Conservation (phyloP, 1,140 invertebrate species). For the Drosophila neocordata region DNA sequence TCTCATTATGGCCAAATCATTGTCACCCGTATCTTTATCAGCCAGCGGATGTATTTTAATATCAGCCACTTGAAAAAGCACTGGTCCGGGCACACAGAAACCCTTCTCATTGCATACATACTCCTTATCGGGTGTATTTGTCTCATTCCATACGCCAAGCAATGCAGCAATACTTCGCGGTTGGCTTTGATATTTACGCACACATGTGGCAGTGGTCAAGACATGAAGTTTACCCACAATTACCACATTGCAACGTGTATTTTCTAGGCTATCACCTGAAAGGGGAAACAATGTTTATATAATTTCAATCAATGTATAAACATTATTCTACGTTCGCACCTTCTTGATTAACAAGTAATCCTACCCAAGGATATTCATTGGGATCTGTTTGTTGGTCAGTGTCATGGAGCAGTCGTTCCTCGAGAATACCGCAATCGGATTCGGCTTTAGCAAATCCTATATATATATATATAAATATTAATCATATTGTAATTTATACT, state of each 20-base stretch:
- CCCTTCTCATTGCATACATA: constrained; percentile 50
- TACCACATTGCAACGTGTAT: constrained; percentile 40
- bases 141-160: constrained; percentile 49
- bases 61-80: constrained; percentile 20
- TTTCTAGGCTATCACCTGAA: constrained; percentile 15
- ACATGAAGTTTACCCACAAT: constrained; percentile 47
- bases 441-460: constrained; percentile 3
- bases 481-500: no score
- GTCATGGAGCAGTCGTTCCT: constrained; percentile 44
- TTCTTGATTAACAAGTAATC: constrained; percentile 28
- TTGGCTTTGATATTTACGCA: constrained; percentile 28
- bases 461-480: background rate
- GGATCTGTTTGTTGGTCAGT: constrained; percentile 30
- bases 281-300: no score
- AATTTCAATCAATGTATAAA: no score
- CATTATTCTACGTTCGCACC: no score
- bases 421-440: constrained; percentile 37
- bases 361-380: constrained; percentile 56
- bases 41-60: constrained; percentile 50
- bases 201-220: constrained; percentile 50
- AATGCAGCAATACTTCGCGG: constrained; percentile 29
- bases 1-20: constrained; percentile 53
- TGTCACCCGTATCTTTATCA: constrained; percentile 52
- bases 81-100: constrained; percentile 55
- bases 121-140: constrained; percentile 14